phyloP scores from a whole-genome alignment of 1,140 invertebrate genomes.

The Colletes latitarsis region DNA sequence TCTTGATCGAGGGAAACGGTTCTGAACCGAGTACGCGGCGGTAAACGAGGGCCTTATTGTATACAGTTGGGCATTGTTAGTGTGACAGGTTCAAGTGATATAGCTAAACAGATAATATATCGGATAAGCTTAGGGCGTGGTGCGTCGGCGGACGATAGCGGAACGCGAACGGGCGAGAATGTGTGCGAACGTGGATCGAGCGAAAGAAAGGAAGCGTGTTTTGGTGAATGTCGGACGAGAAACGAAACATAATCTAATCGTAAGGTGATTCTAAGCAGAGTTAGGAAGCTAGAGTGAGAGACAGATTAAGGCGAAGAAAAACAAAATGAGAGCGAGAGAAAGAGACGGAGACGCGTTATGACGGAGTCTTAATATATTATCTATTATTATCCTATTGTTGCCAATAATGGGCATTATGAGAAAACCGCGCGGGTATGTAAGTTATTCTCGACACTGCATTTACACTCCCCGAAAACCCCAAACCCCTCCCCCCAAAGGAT shows the following conservation, averaged over 20 bases:
- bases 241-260: constrained; percentile 37
- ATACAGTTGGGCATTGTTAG: constrained; percentile 81
- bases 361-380: constrained; percentile 77
- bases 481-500: constrained; percentile 25
- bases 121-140: constrained; percentile 52
- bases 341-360: constrained; percentile 55
- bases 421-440: constrained; percentile 76
- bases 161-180: constrained; percentile 3
- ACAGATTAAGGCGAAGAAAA: constrained; percentile 8
- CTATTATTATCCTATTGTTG: constrained; percentile 80
- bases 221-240: constrained; percentile 32
- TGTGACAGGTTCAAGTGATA: constrained; percentile 74
- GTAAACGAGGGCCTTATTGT: constrained; percentile 79
- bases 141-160: constrained; percentile 22
- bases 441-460: constrained; percentile 74
- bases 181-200: not conserved
- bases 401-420: constrained; percentile 80
- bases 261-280: constrained; percentile 34
- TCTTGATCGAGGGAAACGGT: constrained; percentile 36
- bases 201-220: not conserved
- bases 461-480: constrained; percentile 49
- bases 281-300: constrained; percentile 40
- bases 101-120: constrained; percentile 76
- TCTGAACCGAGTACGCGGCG: constrained; percentile 53
- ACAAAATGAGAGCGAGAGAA: constrained; percentile 31